Conservation (phyloP, 2,888 invertebrate genomes). For the Congeria kusceri region DNA sequence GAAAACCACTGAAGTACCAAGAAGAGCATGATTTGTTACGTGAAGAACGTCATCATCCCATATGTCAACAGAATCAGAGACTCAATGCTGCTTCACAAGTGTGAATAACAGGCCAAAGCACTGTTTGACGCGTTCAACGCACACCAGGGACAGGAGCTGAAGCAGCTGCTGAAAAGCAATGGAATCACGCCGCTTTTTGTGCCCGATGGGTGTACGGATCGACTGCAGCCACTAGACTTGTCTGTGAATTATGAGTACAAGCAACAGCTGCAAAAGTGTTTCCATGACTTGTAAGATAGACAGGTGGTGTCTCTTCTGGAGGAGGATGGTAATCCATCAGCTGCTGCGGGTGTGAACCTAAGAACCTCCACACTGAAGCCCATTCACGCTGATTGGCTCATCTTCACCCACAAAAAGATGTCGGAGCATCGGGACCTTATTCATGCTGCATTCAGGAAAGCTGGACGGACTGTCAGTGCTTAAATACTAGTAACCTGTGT, state of each 20-base stretch:
- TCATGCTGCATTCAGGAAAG: no score
- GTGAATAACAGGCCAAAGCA: conserved; percentile 26
- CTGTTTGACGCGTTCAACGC: conserved; percentile 46
- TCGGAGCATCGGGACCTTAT: no score
- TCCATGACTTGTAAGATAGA: conserved; percentile 39
- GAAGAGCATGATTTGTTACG: conserved; percentile 42
- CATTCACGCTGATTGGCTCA: conserved; percentile 35
- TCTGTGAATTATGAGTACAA: conserved; percentile 48
- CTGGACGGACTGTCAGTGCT: no score
- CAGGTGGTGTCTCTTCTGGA: no score
- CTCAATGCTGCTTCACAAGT: conserved; percentile 3
- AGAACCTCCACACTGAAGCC: conserved; percentile 34
- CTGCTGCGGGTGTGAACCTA: not conserved
- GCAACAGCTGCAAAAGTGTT: conserved; percentile 26
- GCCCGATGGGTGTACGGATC: conserved; percentile 57
- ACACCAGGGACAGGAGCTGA: conserved; percentile 14
- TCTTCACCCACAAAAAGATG: no score
- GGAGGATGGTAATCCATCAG: not conserved
- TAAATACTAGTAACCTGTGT: no score
- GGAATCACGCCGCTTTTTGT: conserved; percentile 46
- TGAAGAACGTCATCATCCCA: conserved; percentile 48
- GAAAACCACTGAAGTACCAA: conserved; percentile 58
- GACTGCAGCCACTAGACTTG: conserved; percentile 56
- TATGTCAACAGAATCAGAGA: conserved; percentile 35
- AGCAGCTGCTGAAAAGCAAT: conserved; percentile 25